Evolutionary conservation across 2,888 invertebrate genomes (phyloP).

Genomic region (Polyploca ridens): DNA sequence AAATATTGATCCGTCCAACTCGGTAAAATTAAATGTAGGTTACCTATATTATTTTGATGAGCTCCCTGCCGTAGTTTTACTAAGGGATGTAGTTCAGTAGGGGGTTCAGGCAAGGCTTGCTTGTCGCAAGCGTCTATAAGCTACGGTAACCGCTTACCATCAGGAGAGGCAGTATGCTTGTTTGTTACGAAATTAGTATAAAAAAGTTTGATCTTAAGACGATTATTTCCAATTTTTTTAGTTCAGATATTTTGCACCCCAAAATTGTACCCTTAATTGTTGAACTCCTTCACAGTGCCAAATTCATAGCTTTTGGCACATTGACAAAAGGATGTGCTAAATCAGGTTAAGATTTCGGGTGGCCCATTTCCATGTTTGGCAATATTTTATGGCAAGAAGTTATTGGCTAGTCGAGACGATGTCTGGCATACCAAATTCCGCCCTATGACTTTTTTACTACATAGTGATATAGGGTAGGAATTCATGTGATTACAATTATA

Average conservation of each 20-base stretch:
- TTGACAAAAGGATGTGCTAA: conserved; percentile 30
- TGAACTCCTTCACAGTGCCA: conserved; percentile 28
- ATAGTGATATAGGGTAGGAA: not conserved
- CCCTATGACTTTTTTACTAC: not conserved
- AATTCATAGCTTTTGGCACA: conserved; percentile 35
- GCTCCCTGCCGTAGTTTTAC: no score
- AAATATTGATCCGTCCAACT: no score
- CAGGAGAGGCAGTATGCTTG: no score
- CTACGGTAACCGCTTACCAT: no score
- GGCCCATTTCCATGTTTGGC: conserved; percentile 37
- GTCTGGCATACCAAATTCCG: not conserved
- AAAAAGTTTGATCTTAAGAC: no score
- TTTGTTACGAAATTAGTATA: no score
- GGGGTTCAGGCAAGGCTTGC: no score
- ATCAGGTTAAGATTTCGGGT: conserved; percentile 32
- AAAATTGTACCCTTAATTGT: conserved; percentile 14
- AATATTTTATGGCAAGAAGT: conserved; percentile 22
- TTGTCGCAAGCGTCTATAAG: no score
- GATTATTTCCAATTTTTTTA: not conserved
- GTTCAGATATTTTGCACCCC: not conserved
- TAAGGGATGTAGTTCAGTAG: no score
- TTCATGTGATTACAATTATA: not conserved
- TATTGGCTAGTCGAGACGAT: conserved; percentile 15
- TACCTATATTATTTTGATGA: no score
- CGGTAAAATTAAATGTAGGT: no score